These are phyloP conservation scores for Volucella zonaria DNA, from an alignment of 2,888 invertebrate species.

Conservation along the genomic window DNA sequence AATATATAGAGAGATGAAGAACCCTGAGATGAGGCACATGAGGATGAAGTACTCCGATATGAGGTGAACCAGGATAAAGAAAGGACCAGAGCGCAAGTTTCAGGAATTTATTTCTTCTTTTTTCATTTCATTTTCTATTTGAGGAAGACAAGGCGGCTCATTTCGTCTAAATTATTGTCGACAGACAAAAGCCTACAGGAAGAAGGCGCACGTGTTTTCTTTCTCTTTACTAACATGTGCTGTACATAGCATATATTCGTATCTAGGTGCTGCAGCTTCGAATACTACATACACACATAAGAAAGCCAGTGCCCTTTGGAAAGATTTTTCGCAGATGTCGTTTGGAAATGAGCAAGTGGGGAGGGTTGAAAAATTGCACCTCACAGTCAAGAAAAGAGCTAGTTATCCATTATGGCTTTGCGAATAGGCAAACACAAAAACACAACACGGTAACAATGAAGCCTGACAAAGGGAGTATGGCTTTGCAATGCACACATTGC, in stretches of 20 bases:
- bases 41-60: slow-evolving; percentile 26
- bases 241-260: slow-evolving; percentile 5
- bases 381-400: slow-evolving; percentile 58
- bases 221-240: slow-evolving; percentile 45
- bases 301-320: slow-evolving; percentile 31
- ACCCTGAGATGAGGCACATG: no score
- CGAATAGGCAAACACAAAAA: slow-evolving; percentile 65
- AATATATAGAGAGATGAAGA: slow-evolving; percentile 27
- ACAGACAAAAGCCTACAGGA: slow-evolving; percentile 69
- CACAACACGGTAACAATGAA: slow-evolving; percentile 59
- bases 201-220: slow-evolving; percentile 66
- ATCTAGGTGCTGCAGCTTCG: not conserved
- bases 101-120: not conserved
- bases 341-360: not conserved
- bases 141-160: slow-evolving; percentile 54
- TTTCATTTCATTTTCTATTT: slow-evolving; percentile 18
- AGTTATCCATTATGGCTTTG: slow-evolving; percentile 71
- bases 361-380: slow-evolving; percentile 50
- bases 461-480: slow-evolving; percentile 61
- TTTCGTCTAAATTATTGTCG: slow-evolving; percentile 72
- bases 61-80: slow-evolving; percentile 3
- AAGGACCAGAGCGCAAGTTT: not conserved
- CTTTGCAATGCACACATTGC: slow-evolving; percentile 44
- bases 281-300: not conserved
- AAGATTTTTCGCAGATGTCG: slow-evolving; percentile 23